phyloP scores from a whole-genome alignment of 1,140 invertebrate species.

The Drosophila nikananu region DNA sequence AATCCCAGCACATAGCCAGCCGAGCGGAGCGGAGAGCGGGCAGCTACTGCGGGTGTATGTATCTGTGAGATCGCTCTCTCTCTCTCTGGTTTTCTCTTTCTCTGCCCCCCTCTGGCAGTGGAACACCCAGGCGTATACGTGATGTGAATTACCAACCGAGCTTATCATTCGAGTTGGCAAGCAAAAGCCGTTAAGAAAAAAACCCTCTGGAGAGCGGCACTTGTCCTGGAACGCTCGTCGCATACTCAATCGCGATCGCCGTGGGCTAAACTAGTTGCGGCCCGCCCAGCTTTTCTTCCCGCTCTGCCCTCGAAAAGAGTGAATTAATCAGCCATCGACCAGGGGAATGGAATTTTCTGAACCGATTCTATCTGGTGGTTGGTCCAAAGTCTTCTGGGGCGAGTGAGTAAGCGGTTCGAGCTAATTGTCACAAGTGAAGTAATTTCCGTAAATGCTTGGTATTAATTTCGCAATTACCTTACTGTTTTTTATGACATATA shows the following conservation, averaged over 20 bases:
- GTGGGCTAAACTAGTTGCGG: conserved; percentile 42
- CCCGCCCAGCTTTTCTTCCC: conserved; percentile 2
- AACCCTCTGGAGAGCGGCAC: conserved; percentile 8
- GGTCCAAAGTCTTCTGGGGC: conserved; percentile 1
- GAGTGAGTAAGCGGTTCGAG: conserved; percentile 21
- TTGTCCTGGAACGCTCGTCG: conserved; percentile 55
- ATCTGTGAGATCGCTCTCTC: conserved; percentile 16
- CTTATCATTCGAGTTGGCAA: conserved; percentile 41
- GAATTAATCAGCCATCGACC: conserved; percentile 46
- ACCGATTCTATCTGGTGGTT: conserved; percentile 13
- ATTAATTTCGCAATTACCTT: conserved; percentile 16
- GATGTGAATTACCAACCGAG: conserved; percentile 57
- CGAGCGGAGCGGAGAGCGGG: conserved; percentile 3
- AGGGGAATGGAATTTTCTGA: conserved; percentile 30
- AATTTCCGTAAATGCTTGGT: conserved; percentile 21
- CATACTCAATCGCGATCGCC: conserved; percentile 26
- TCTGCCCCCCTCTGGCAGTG: conserved; percentile 28
- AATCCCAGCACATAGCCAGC: conserved; percentile 20
- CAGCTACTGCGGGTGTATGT: conserved; percentile 19
- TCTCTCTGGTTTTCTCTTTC: background rate
- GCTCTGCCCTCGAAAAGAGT: conserved; percentile 17
- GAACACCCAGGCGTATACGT: conserved; percentile 79
- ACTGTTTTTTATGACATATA: conserved; percentile 14
- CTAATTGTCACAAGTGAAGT: conserved; percentile 29
- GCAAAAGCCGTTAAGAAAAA: conserved; percentile 55